Conservation (phyloP, 2,888 invertebrate genomes). For the Acanthoscelides obtectus region DNA sequence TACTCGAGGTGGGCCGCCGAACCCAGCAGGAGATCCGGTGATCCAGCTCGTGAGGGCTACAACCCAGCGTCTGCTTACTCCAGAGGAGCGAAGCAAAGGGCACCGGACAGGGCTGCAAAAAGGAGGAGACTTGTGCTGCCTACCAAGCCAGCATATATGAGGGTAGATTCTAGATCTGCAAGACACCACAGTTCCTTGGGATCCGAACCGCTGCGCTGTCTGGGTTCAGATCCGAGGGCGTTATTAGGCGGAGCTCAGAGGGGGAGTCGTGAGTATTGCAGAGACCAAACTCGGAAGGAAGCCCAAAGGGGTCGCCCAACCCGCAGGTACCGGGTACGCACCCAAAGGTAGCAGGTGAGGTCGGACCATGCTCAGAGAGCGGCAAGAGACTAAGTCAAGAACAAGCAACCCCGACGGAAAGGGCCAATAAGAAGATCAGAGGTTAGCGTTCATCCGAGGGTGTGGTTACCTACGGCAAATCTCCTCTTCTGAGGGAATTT, state of each 20-base stretch:
- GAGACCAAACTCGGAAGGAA: no score
- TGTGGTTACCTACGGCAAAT: no score
- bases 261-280: no score
- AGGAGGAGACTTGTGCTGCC: neutral
- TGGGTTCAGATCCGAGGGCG: neutral
- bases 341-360: neutral
- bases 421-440: neutral
- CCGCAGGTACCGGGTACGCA: neutral
- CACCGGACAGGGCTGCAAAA: neutral
- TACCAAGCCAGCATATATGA: neutral
- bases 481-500: neutral
- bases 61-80: neutral
- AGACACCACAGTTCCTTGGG: neutral
- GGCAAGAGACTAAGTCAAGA: neutral
- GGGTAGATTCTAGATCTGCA: neutral
- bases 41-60: neutral
- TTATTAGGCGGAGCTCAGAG: neutral
- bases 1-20: neutral
- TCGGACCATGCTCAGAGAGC: neutral
- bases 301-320: neutral
- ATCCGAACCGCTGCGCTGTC: neutral
- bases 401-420: neutral
- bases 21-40: neutral
- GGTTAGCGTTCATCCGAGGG: no score
- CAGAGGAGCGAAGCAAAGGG: neutral